A percentile compares a stretch with the other conserved stretches of the same genome.
These are phyloP conservation scores for Cerceris rybyensis DNA, from an alignment of 2,888 invertebrate species.

Conservation along the genomic window DNA sequence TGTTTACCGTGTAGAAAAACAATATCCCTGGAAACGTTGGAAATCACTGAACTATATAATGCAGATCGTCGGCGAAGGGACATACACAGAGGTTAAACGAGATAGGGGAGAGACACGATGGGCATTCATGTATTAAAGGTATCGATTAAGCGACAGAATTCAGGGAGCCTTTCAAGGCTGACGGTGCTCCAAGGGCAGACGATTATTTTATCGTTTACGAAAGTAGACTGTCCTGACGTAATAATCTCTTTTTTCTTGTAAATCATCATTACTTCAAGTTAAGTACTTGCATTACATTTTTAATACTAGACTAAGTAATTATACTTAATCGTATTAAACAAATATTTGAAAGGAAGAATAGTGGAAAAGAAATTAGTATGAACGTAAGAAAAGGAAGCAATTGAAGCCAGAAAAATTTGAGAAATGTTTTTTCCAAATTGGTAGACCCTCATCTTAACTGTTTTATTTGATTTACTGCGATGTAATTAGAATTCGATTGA, in stretches of 20 bases:
- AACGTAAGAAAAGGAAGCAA: too few species aligned
- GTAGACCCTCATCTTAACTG: too few species aligned
- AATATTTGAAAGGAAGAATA: too few species aligned
- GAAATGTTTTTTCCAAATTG: too few species aligned
- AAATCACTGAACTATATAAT: conserved; percentile 19
- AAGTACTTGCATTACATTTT: not conserved
- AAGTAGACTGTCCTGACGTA: too few species aligned
- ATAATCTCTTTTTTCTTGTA: too few species aligned
- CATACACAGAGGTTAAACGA: conserved; percentile 7
- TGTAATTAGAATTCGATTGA: too few species aligned
- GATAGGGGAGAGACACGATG: not conserved
- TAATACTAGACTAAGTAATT: not conserved
- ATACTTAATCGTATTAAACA: too few species aligned
- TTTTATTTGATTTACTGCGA: too few species aligned
- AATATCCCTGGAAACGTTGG: conserved; percentile 16
- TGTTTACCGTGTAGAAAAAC: not conserved
- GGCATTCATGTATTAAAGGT: conserved; percentile 18
- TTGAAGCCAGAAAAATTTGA: too few species aligned
- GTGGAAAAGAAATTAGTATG: too few species aligned
- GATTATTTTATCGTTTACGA: not conserved
- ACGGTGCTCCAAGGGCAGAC: conserved; percentile 13
- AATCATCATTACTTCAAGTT: too few species aligned
- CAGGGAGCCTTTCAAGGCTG: conserved; percentile 11
- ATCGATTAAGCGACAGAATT: conserved; percentile 24
- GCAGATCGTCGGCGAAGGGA: conserved; percentile 1